Percentiles rank a stretch among this genome's conserved stretches.
Conservation (phyloP, 2,113 vertebrate genomes). For the Antechinus flavipes region DNA sequence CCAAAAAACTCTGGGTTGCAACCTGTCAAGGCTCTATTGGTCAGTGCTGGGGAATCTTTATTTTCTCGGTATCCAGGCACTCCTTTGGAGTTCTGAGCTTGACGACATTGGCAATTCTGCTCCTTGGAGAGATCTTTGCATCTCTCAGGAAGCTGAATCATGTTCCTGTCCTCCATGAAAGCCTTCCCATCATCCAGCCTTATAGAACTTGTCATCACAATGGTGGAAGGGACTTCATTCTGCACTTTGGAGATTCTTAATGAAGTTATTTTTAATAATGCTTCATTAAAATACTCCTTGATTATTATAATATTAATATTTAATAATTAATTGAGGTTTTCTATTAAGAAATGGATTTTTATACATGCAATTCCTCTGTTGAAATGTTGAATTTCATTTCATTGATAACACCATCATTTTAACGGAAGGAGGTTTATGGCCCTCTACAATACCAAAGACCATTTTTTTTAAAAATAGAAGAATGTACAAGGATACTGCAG, state of each 20-base stretch:
- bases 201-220: conserved; percentile 39
- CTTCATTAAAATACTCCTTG: conserved; percentile 49
- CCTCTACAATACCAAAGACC: no score
- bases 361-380: not conserved
- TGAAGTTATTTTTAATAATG: conserved; percentile 53
- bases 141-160: conserved; percentile 2
- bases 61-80: conserved; percentile 18
- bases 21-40: not conserved
- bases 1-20: not conserved
- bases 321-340: conserved; percentile 38
- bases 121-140: not conserved
- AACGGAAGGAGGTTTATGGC: no score
- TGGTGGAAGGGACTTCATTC: conserved; percentile 13
- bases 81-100: conserved; percentile 20
- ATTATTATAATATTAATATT: conserved; percentile 60
- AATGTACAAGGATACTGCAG: not conserved
- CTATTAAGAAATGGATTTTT: conserved; percentile 1
- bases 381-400: no score
- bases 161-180: conserved; percentile 45
- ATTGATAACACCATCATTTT: no score
- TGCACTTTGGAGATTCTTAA: conserved; percentile 15
- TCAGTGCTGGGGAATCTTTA: not conserved
- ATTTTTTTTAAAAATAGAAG: conserved; percentile 1
- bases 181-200: not conserved
- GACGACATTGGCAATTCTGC: conserved; percentile 15